Evolutionary conservation across 2,113 vertebrate species (phyloP), one percentile per base, ranked within the genome.

Genomic region (Pholis gunnellus): DNA sequence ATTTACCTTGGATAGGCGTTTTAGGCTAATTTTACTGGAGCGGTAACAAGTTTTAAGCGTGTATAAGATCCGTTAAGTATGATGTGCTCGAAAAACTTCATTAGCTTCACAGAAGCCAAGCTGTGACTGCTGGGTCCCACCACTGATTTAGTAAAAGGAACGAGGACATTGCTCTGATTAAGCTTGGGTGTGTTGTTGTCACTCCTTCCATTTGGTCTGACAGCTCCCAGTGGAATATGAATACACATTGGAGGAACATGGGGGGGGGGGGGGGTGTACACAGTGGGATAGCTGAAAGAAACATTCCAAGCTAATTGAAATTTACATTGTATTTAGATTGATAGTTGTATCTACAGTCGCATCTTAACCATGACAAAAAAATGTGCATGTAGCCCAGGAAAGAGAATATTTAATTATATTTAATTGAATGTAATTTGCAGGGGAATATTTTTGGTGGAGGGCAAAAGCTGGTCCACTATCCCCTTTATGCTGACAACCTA

Each of bases 91-190:
- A 67, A 63, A 72, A 78, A 14, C 50, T 48, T 52, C 31, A 54
- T 25, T 52, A 54, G 38, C 25, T 46, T 60, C 63, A 70, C 27
- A 60, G 66, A 36, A n/a, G 34, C 40, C 48, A 57, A 77, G 61
- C 9, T 42, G 77, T 89, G 81, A 87, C 77, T 81, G 73, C 46
- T 22, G 27, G 72, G 38, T 79, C 65, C 69, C 60, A 73, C 81
- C 40, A 72, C 74, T 89, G 85, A 91, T 92, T 91, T 88, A 90
- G 74, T 72, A 56, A 64, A 46, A 61, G 76, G 59, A 10, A 50
- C 54, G 71, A 86, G 56, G 72, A 84, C 72, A 80, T 75, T 83
- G 77, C 72, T 81, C 82, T 87, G 75, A 91, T 82, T 81, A 74
- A 72, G 78, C 73, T 56, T 70, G 52, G 64, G 71, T 64, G 82